These are phyloP conservation scores for Siniperca undulata DNA, from an alignment of 2,797 vertebrate genomes.

Conservation along the genomic window DNA sequence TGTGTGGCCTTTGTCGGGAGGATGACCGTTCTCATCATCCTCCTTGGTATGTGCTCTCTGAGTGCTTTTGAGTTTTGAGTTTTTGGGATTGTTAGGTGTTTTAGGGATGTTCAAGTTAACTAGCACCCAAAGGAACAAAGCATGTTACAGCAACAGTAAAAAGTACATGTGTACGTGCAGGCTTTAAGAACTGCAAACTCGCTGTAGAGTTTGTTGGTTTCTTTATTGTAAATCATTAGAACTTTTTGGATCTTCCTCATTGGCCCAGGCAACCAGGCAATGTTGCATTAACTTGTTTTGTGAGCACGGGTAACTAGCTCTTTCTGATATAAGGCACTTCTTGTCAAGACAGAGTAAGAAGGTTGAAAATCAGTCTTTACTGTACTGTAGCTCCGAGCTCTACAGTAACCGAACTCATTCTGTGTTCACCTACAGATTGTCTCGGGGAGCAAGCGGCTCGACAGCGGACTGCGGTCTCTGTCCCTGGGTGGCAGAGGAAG, in stretches of 20 bases:
- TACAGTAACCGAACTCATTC: neutral
- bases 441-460: neutral
- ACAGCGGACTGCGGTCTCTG: neutral
- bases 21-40: too few species aligned
- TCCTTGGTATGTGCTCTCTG: neutral
- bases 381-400: neutral
- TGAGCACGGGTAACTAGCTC: neutral
- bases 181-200: neutral
- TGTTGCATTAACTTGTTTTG: neutral
- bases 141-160: neutral
- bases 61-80: neutral
- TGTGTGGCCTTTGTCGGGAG: conserved; percentile 1
- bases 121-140: neutral
- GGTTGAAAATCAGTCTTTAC: neutral
- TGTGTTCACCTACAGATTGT: conserved; percentile 11
- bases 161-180: neutral
- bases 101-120: neutral
- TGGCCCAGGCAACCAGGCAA: neutral
- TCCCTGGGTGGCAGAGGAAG: conserved; percentile 59
- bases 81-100: neutral
- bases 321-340: neutral
- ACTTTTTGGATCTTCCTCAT: neutral
- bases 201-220: neutral
- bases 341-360: neutral
- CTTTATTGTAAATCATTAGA: neutral